Evolutionary conservation across 1,140 invertebrate species (phyloP), one percentile per base, ranked within the genome.

Genomic region (Zaprionus ghesquierei): DNA sequence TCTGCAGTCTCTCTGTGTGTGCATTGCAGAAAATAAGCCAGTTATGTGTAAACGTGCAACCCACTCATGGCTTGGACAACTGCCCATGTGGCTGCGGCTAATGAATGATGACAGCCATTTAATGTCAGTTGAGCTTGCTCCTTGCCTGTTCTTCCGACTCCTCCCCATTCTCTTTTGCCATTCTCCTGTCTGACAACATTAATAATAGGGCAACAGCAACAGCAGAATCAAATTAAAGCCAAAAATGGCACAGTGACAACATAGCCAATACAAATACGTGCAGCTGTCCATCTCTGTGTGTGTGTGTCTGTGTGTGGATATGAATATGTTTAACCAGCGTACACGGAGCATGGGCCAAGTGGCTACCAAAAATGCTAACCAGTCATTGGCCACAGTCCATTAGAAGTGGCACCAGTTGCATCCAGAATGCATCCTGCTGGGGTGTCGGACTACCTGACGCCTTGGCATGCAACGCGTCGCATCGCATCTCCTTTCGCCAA

Each of bases 61-160:
- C 72, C 75, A 87, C 61, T 69, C 60, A n/a, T 69, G 66, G 53
- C 54, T 54, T 63, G 73, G 79, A 89, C 82, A 86, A 82, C 56
- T 74, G 79, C 59, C 73, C 75, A 77, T 41, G 75, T 65, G 76
- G 76, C 72, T 87, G 84, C 38, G 80, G 79, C 84, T 87, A 87
- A 87, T 87, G 84, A 87, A 89, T 87, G 82, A 87, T 87, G 82
- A 89, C 79, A 89, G 84, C 59, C 79, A 84, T 87, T 86, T 86
- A 86, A 87, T 68, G 71, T 76, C 54, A 51, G 49, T n/a, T n/a
- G 46, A 38, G 38, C 18, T 22, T 13, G 18, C 8, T 53, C n/a
- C 1, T 29, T 29, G 33, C 5, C 35, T 15, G 35, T n/a, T n/a
- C 12, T 29, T 12, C 53, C 46, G 22, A 20, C 41, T 29, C 35